Base-by-base conservation (phyloP, 1,140 invertebrate genomes). In the Lepidurus packardi region DNA sequence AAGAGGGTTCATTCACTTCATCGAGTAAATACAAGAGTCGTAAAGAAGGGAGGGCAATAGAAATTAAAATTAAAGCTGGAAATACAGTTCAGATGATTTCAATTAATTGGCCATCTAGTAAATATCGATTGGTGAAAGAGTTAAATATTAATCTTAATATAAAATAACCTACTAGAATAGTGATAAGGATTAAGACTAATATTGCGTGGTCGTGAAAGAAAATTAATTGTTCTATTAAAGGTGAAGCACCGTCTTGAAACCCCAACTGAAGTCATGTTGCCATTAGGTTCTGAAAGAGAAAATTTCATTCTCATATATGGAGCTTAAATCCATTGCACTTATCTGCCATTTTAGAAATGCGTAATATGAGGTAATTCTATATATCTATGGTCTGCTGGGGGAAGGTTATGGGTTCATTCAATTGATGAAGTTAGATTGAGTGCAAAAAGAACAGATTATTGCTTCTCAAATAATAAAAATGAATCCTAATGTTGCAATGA, bases 131-230 rank as follows among this genome's bases (percentile, higher is more conserved):
- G n/a, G n/a, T n/a, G n/a, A n/a, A n/a, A n/a, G n/a, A n/a, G n/a
- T n/a, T n/a, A n/a, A n/a, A n/a, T n/a, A n/a, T n/a, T n/a, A n/a
- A n/a, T n/a, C n/a, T n/a, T n/a, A n/a, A n/a, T n/a, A n/a, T n/a
- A n/a, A n/a, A n/a, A n/a, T n/a, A n/a, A n/a, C n/a, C n/a, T n/a
- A n/a, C n/a, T n/a, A n/a, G n/a, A n/a, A n/a, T n/a, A n/a, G n/a
- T n/a, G n/a, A n/a, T n/a, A n/a, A n/a, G n/a, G n/a, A n/a, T n/a
- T n/a, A n/a, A n/a, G n/a, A n/a, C n/a, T n/a, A n/a, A n/a, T n/a
- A n/a, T n/a, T 82, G 87, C 82, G 84, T 88, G 84, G 81, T 89
- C 85, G 83, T 89, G 89, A 81, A 90, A 87, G 85, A 89, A 88
- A 83, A 85, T 87, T 85, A 89, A 83, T 85, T 88, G 84, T 86